A percentile compares a stretch with the other conserved stretches of the same genome.
phyloP scores from a whole-genome alignment of 2,113 vertebrate species.

The Merops nubicus region DNA sequence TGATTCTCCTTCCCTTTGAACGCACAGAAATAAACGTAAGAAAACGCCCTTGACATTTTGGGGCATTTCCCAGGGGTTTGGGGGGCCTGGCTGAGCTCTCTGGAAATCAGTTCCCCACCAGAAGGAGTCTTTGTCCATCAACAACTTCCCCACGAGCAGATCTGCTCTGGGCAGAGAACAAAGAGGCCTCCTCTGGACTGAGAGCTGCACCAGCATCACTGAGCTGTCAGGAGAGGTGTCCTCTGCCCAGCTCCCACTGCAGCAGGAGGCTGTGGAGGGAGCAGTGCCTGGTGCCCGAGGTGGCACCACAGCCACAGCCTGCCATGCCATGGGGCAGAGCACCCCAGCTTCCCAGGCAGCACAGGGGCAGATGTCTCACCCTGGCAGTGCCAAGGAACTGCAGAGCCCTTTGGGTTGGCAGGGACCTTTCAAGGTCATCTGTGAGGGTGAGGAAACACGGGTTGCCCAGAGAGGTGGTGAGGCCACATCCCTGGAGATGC shows the following conservation, averaged over 20 bases:
- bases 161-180: background rate
- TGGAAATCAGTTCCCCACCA: background rate
- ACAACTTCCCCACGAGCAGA: rapidly evolving
- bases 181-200: background rate
- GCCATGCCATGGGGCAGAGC: background rate
- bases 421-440: background rate
- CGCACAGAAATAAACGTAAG: rapidly evolving
- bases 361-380: background rate
- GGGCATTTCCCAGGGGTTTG: background rate
- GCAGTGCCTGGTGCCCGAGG: rapidly evolving
- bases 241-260: no score
- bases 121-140: background rate
- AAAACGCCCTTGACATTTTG: background rate
- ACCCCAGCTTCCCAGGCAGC: rapidly evolving
- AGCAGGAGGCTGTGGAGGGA: no score
- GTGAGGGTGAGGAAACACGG: no score
- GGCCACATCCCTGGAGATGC: no score
- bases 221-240: background rate
- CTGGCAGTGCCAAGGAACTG: background rate
- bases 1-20: background rate
- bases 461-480: no score
- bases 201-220: background rate
- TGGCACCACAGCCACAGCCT: rapidly evolving
- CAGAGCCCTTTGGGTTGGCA: background rate
- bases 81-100: background rate